Evolutionary conservation across 92 coral and sea anemone genomes (phyloP).

Genomic region (Paramuricea clavata): DNA sequence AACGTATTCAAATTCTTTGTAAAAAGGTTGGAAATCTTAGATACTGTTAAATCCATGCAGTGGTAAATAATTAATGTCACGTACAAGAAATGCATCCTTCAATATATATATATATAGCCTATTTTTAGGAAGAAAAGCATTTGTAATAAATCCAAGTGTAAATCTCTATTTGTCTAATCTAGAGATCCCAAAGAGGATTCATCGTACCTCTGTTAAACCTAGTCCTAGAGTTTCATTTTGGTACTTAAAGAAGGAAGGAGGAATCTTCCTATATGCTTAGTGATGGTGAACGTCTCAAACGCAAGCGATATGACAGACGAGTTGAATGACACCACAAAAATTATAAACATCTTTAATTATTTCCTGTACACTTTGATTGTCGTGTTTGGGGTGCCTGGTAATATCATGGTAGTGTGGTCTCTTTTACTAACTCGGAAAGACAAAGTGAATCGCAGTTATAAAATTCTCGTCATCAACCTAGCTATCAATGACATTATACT

Average conservation of each 20-base stretch:
- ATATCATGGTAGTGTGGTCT: constrained; percentile 34
- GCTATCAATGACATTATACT: constrained; percentile 34
- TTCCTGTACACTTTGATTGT: constrained; percentile 18
- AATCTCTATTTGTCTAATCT: background rate
- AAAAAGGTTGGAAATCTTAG: too few species aligned
- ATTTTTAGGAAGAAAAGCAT: background rate
- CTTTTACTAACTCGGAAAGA: background rate
- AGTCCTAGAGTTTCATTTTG: background rate
- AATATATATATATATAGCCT: too few species aligned
- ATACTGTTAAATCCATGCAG: too few species aligned
- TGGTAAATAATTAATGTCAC: too few species aligned
- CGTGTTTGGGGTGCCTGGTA: constrained; percentile 36
- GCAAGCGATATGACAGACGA: background rate
- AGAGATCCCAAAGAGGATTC: background rate
- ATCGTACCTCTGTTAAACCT: background rate
- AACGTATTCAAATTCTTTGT: too few species aligned
- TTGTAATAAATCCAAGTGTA: background rate
- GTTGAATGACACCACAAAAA: background rate
- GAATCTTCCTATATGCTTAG: background rate
- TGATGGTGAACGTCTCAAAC: background rate
- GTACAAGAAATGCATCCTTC: too few species aligned
- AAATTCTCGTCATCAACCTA: constrained; percentile 32
- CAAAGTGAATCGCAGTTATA: constrained; percentile 35
- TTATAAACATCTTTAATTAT: constrained; percentile 21
- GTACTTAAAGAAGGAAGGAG: background rate